Conservation (phyloP, 2,888 invertebrate species). For the Chaitophorus viminalis region DNA sequence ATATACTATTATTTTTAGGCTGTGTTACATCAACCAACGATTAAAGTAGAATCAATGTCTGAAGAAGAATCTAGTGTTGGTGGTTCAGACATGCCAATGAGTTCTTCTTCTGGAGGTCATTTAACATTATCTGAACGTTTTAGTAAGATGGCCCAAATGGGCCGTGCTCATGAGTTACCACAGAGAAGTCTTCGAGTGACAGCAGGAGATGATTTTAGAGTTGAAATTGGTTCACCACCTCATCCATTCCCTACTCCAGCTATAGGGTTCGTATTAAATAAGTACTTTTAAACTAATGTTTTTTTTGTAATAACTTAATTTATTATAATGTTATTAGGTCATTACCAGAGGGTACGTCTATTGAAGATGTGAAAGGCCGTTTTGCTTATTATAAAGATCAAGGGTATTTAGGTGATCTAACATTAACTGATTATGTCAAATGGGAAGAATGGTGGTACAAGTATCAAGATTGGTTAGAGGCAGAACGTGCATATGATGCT, state of each 20-base stretch:
- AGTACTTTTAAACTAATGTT: neutral
- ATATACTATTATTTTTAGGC: constrained; percentile 40
- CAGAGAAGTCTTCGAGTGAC: constrained; percentile 85
- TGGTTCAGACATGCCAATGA: constrained; percentile 62
- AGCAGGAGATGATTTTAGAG: constrained; percentile 70
- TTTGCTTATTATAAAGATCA: constrained; percentile 90
- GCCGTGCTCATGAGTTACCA: constrained; percentile 84
- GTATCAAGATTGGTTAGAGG: constrained; percentile 89
- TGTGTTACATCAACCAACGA: constrained; percentile 63
- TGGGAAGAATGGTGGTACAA: constrained; percentile 97
- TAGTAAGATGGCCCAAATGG: constrained; percentile 93
- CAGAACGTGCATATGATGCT: constrained; percentile 70
- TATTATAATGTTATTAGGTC: constrained; percentile 46
- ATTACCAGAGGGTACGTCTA: constrained; percentile 72
- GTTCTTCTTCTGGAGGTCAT: constrained; percentile 67
- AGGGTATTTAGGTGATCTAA: constrained; percentile 83
- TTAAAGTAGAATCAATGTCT: constrained; percentile 66
- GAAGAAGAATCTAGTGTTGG: constrained; percentile 64
- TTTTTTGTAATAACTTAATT: neutral
- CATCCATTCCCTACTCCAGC: constrained; percentile 63
- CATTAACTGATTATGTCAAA: constrained; percentile 85
- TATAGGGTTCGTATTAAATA: constrained; percentile 35
- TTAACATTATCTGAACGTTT: constrained; percentile 86
- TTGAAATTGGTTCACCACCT: constrained; percentile 68
- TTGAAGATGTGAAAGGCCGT: constrained; percentile 89